A percentile compares a stretch with the other conserved stretches of the same genome.
phyloP scores from a whole-genome alignment of 2,888 invertebrate genomes.

The Chaitophorus viminalis region DNA sequence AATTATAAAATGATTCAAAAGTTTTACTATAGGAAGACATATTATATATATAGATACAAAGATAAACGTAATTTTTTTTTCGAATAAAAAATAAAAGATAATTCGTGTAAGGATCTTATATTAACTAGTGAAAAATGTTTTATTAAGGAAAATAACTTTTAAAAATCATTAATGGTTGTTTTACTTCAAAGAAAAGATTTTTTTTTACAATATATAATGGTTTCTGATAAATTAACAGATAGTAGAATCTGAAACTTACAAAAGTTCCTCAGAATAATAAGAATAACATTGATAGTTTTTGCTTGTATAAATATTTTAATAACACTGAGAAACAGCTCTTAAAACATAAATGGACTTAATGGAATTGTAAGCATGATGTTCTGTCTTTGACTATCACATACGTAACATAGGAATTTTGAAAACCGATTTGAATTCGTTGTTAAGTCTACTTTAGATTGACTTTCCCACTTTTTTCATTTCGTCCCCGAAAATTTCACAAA shows the following conservation, averaged over 20 bases:
- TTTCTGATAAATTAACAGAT: conserved; percentile 50
- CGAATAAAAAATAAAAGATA: conserved; percentile 36
- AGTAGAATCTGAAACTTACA: conserved; percentile 18
- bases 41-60: conserved; percentile 5
- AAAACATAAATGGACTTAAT: too few relatives aligned
- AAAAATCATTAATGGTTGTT: conserved; percentile 48
- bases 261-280: conserved; percentile 3
- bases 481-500: too few relatives aligned
- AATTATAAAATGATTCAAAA: conserved; percentile 46
- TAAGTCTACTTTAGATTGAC: too few relatives aligned
- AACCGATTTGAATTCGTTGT: too few relatives aligned
- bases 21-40: background rate
- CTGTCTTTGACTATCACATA: too few relatives aligned
- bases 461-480: too few relatives aligned
- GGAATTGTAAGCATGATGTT: too few relatives aligned
- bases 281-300: background rate
- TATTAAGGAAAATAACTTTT: conserved; percentile 32
- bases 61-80: conserved; percentile 8
- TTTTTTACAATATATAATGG: background rate
- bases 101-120: conserved; percentile 36
- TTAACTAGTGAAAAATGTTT: conserved; percentile 13
- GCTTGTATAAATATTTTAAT: background rate
- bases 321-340: too few relatives aligned
- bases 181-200: background rate
- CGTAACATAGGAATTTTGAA: background rate